These are phyloP conservation scores for Platyscapa corneri DNA, from an alignment of 1,140 invertebrate species.

Conservation along the genomic window DNA sequence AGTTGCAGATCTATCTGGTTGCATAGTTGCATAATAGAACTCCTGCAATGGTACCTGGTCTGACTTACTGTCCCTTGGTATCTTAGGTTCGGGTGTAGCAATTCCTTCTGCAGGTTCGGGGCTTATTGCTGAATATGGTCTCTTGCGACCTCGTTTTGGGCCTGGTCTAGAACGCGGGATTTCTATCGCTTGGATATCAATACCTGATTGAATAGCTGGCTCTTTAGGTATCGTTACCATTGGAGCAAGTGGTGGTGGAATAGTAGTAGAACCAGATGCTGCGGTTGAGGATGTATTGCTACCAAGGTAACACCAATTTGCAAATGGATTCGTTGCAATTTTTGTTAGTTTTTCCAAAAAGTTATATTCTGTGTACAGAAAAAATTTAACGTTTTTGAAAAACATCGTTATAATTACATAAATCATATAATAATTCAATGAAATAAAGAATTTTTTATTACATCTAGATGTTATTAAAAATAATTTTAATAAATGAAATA, in stretches of 20 bases:
- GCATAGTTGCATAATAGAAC: conserved; percentile 70
- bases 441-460: neutral
- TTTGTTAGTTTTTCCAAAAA: conserved; percentile 78
- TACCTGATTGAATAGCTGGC: conserved; percentile 27
- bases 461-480: conserved; percentile 31
- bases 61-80: conserved; percentile 33
- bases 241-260: conserved; percentile 43
- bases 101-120: conserved; percentile 25
- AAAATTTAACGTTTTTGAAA: neutral
- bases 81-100: conserved; percentile 27
- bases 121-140: conserved; percentile 7
- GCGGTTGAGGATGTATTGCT: neutral
- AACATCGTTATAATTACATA: neutral
- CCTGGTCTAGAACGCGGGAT: neutral
- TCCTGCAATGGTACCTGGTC: conserved; percentile 64
- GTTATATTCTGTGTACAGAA: conserved; percentile 59
- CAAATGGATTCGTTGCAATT: conserved; percentile 86
- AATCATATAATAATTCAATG: neutral
- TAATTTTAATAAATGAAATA: neutral
- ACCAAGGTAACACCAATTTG: conserved; percentile 80
- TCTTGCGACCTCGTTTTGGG: conserved; percentile 20
- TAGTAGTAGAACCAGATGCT: neutral
- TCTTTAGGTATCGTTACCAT: conserved; percentile 56
- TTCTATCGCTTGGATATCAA: neutral
- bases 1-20: conserved; percentile 58